Evolutionary conservation across 2,888 invertebrate genomes (phyloP).

Genomic region (Rotaria macrura): DNA sequence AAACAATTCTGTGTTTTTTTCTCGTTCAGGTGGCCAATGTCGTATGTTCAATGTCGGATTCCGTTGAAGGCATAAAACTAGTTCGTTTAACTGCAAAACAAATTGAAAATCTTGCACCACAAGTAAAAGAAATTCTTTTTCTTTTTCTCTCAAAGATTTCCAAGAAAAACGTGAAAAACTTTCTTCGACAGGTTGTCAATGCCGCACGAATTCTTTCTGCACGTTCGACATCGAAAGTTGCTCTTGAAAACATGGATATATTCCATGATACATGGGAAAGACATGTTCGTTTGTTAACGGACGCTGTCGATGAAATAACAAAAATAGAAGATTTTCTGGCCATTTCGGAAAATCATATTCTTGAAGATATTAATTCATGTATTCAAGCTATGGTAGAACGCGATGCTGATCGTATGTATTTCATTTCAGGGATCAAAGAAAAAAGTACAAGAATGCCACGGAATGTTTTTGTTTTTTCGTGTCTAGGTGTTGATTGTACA

Average conservation of each 20-base stretch:
- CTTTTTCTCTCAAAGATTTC: too few species aligned
- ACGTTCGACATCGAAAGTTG: slow-evolving; percentile 83
- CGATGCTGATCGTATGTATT: slow-evolving; percentile 52
- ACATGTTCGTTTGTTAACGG: slow-evolving; percentile 55
- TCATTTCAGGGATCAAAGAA: not conserved
- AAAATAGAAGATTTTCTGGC: slow-evolving; percentile 93
- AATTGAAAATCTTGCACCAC: slow-evolving; percentile 84
- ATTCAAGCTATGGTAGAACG: slow-evolving; percentile 85
- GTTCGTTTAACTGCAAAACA: slow-evolving; percentile 90
- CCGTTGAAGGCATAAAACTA: slow-evolving; percentile 96
- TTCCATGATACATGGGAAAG: slow-evolving; percentile 88
- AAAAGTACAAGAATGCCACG: too few species aligned
- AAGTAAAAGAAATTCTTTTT: slow-evolving; percentile 49
- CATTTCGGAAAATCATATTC: slow-evolving; percentile 76
- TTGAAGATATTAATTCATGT: slow-evolving; percentile 95
- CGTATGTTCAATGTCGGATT: slow-evolving; percentile 95
- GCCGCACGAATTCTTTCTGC: slow-evolving; percentile 84
- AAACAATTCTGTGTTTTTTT: not conserved
- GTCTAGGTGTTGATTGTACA: slow-evolving; percentile 60
- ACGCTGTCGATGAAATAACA: slow-evolving; percentile 95
- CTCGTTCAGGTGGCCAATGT: slow-evolving; percentile 31
- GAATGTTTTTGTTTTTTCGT: not conserved
- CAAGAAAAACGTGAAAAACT: not conserved
- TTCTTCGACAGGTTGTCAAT: slow-evolving; percentile 62
- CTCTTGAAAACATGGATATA: slow-evolving; percentile 90